Evolutionary conservation across 1,140 invertebrate species (phyloP).

Genomic region (Stegodyphus dumicola): DNA sequence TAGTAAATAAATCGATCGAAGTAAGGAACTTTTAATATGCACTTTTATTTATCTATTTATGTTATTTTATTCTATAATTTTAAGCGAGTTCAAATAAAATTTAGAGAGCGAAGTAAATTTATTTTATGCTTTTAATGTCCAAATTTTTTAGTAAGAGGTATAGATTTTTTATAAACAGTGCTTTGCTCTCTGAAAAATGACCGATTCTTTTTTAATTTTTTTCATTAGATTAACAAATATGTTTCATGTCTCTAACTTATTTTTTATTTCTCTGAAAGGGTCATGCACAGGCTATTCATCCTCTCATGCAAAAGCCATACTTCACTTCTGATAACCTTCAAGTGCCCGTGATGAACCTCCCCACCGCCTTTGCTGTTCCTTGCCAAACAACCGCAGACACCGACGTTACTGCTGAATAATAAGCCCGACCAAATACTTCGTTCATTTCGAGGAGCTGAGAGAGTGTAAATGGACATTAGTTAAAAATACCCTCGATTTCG

Average conservation of each 20-base stretch:
- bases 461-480: background rate
- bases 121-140: too few species aligned
- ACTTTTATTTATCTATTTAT: too few species aligned
- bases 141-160: too few species aligned
- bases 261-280: background rate
- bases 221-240: too few species aligned
- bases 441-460: background rate
- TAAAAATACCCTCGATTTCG: background rate
- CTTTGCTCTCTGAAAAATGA: too few species aligned
- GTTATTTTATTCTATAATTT: too few species aligned
- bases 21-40: too few species aligned
- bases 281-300: conserved; percentile 30
- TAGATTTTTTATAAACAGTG: too few species aligned
- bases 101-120: too few species aligned
- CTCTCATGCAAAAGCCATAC: conserved; percentile 14
- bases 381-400: conserved; percentile 31
- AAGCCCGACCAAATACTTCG: conserved; percentile 52
- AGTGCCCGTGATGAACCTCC: conserved; percentile 16
- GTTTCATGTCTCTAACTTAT: background rate
- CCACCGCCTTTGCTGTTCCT: conserved; percentile 28
- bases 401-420: background rate
- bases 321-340: conserved; percentile 27
- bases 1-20: too few species aligned
- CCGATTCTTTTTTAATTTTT: too few species aligned
- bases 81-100: too few species aligned